A percentile compares a stretch with the other conserved stretches of the same genome.
These are phyloP conservation scores for Hyposoter didymator DNA, from an alignment of 2,888 invertebrate species.

Conservation along the genomic window DNA sequence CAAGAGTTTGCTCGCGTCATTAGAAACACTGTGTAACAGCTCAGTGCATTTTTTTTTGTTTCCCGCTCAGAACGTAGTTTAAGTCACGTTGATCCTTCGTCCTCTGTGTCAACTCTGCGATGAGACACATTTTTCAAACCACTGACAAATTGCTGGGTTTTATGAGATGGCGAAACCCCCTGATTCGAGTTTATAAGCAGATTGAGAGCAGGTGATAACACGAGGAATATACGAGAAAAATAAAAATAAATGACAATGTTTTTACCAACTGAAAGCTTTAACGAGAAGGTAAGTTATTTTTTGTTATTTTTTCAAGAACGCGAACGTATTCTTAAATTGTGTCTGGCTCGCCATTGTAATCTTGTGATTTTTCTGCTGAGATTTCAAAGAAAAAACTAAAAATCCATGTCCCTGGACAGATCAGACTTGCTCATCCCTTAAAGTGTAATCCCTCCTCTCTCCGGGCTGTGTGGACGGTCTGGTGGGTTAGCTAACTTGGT, in stretches of 20 bases:
- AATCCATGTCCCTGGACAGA: conserved; percentile 10
- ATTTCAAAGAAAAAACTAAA: conserved; percentile 8
- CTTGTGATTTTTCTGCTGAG: background rate
- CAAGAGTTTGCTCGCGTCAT: conserved; percentile 34
- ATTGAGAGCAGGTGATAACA: background rate
- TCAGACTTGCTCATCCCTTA: conserved; percentile 22
- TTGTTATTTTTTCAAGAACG: background rate
- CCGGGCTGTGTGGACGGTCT: conserved; percentile 20
- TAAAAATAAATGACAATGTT: background rate
- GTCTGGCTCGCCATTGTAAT: background rate
- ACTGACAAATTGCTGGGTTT: background rate
- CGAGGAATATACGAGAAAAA: background rate
- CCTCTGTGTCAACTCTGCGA: background rate
- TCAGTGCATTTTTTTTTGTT: conserved; percentile 8
- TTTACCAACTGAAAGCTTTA: background rate
- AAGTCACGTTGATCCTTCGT: conserved; percentile 10
- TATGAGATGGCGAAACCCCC: background rate
- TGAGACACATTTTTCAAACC: background rate
- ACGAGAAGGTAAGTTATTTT: background rate
- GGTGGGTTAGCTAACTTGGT: conserved; percentile 37
- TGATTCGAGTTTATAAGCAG: background rate
- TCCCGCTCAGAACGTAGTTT: background rate
- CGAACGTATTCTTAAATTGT: background rate
- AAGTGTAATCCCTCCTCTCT: conserved; percentile 17
- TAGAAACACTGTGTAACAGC: background rate